A percentile compares a stretch with the other conserved stretches of the same genome.
These are phyloP conservation scores for Macrophya annulata DNA, from an alignment of 2,888 invertebrate genomes.

Conservation along the genomic window DNA sequence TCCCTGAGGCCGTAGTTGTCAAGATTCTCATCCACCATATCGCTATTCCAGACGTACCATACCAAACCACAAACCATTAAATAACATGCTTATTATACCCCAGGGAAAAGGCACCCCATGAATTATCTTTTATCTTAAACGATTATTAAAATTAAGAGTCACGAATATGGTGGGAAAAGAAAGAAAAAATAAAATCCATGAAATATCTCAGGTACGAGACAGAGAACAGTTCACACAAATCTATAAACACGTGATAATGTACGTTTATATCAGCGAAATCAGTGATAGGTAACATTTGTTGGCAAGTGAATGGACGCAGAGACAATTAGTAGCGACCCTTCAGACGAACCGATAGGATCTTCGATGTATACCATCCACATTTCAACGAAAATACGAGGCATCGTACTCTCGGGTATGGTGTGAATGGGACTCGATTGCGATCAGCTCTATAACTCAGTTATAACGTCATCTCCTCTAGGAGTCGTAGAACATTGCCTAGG, in stretches of 20 bases:
- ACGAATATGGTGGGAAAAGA: neutral
- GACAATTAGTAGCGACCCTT: slow-evolving; percentile 34
- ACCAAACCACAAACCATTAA: neutral
- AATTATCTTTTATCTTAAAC: neutral
- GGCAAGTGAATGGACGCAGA: slow-evolving; percentile 16
- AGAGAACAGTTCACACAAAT: neutral
- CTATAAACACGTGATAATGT: neutral
- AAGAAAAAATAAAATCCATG: neutral
- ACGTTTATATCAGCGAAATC: neutral
- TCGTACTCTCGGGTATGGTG: slow-evolving; percentile 20
- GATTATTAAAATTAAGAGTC: neutral
- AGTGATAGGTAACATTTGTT: slow-evolving; percentile 16
- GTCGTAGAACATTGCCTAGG: slow-evolving; percentile 20
- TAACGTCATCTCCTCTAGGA: slow-evolving; percentile 52
- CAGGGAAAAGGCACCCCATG: neutral
- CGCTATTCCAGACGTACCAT: neutral
- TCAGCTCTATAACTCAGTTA: slow-evolving; percentile 53
- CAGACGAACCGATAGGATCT: slow-evolving; percentile 19
- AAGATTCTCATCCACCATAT: slow-evolving; percentile 40
- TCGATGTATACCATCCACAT: slow-evolving; percentile 32
- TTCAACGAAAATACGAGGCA: slow-evolving; percentile 40
- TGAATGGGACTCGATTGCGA: slow-evolving; percentile 51
- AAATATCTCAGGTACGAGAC: neutral
- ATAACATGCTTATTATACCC: neutral
- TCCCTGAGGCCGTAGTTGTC: slow-evolving; percentile 43